Percentiles rank a stretch among this genome's conserved stretches.
Evolutionary conservation across 1,140 invertebrate genomes (phyloP).

Genomic region (Leptopilina boulardi): DNA sequence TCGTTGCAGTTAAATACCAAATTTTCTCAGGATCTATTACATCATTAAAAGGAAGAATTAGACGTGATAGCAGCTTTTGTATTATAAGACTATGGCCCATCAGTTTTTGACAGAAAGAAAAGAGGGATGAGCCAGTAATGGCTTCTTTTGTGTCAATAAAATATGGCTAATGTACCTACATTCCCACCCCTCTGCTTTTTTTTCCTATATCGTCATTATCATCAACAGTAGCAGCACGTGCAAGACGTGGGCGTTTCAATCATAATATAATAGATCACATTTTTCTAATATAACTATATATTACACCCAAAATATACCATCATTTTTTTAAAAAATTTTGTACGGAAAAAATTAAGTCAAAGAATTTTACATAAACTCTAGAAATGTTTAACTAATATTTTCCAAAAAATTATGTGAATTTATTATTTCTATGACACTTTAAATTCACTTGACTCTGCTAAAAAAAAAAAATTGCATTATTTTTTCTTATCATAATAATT

Average conservation of each 20-base stretch:
- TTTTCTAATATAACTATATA: no score
- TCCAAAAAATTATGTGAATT: no score
- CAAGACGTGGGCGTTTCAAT: not conserved
- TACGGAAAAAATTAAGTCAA: no score
- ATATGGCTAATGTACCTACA: constrained; percentile 67
- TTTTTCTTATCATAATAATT: not conserved
- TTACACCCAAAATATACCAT: no score
- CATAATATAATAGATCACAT: not conserved
- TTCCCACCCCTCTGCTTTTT: constrained; percentile 29
- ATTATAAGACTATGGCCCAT: not conserved
- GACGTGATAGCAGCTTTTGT: not conserved
- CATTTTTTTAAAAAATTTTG: no score
- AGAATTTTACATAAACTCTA: no score
- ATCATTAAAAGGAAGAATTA: not conserved
- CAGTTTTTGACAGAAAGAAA: not conserved
- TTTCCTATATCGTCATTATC: not conserved
- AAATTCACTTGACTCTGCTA: no score
- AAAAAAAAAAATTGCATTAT: no score
- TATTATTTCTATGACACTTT: no score
- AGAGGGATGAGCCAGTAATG: constrained; percentile 59
- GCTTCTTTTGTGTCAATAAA: constrained; percentile 70
- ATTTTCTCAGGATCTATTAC: not conserved
- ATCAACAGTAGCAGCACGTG: constrained; percentile 23
- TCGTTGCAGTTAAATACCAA: not conserved
- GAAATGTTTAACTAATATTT: no score